phyloP scores from a whole-genome alignment of 2,888 invertebrate genomes.

The Drosophila hamatofila region DNA sequence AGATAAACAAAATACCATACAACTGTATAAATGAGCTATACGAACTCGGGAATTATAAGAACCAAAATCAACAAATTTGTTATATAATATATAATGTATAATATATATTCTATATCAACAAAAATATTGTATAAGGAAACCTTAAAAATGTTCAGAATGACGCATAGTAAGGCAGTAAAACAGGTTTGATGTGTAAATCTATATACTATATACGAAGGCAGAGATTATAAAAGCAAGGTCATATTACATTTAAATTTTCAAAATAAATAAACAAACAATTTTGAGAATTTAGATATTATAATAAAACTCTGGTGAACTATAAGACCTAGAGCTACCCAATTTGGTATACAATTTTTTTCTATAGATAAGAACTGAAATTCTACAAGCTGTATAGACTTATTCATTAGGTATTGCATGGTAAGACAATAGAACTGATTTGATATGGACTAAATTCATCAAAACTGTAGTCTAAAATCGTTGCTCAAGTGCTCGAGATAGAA shows the following conservation, averaged over 20 bases:
- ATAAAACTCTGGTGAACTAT: neutral
- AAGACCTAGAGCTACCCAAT: neutral
- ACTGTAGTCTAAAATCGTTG: constrained; percentile 12
- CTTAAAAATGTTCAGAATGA: neutral
- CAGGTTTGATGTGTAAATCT: neutral
- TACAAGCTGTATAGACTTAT: neutral
- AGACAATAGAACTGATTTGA: neutral
- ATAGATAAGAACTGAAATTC: neutral
- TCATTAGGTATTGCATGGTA: constrained; percentile 4
- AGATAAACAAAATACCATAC: too few relatives aligned
- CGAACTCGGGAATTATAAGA: neutral
- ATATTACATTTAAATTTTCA: neutral
- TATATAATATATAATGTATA: neutral
- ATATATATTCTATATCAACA: neutral
- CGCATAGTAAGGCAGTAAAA: neutral
- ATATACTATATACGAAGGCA: neutral
- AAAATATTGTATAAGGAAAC: neutral
- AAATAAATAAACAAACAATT: neutral
- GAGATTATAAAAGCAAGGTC: neutral
- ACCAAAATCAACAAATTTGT: neutral
- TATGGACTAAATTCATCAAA: constrained; percentile 21
- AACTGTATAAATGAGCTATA: neutral
- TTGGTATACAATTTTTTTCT: neutral
- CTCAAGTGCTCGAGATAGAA: constrained; percentile 38
- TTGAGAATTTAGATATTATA: neutral